Evolutionary conservation across 2,888 invertebrate species (phyloP).

Genomic region (Lobophora halterata): DNA sequence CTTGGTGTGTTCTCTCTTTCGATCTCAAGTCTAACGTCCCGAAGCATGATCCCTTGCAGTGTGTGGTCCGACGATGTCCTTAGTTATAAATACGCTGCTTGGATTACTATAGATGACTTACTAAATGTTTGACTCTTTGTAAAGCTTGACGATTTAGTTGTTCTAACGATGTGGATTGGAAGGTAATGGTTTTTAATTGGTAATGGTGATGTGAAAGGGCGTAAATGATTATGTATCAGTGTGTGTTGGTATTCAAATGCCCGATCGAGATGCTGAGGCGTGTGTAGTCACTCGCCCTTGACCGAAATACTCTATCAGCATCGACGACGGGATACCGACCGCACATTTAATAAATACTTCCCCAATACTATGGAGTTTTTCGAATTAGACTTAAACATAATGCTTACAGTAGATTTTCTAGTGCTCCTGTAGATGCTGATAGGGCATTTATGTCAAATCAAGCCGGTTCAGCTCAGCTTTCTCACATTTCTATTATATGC

Average conservation of each 20-base stretch:
- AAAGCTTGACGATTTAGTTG: slow-evolving; percentile 77
- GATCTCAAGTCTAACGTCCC: slow-evolving; percentile 58
- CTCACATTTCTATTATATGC: slow-evolving; percentile 48
- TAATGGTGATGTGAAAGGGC: slow-evolving; percentile 77
- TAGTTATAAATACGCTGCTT: slow-evolving; percentile 71
- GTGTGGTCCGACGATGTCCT: slow-evolving; percentile 55
- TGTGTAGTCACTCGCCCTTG: slow-evolving; percentile 57
- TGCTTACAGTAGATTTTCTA: slow-evolving; percentile 68
- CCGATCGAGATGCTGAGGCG: slow-evolving; percentile 80
- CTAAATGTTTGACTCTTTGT: slow-evolving; percentile 76
- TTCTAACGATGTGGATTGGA: slow-evolving; percentile 78
- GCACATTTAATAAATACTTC: slow-evolving; percentile 47
- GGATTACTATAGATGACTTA: slow-evolving; percentile 64
- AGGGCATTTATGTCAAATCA: slow-evolving; percentile 70
- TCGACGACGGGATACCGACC: slow-evolving; percentile 71
- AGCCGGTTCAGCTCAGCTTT: slow-evolving; percentile 43
- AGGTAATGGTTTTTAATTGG: slow-evolving; percentile 79
- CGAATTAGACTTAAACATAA: slow-evolving; percentile 51
- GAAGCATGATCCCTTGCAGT: slow-evolving; percentile 76
- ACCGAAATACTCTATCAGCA: slow-evolving; percentile 77
- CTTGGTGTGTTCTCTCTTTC: slow-evolving; percentile 55
- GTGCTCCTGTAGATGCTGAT: slow-evolving; percentile 79
- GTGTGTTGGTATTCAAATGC: slow-evolving; percentile 89
- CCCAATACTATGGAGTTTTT: slow-evolving; percentile 40
- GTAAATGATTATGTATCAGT: slow-evolving; percentile 70